These are phyloP conservation scores for Menura novaehollandiae DNA, from an alignment of 2,113 vertebrate species.

Conservation along the genomic window DNA sequence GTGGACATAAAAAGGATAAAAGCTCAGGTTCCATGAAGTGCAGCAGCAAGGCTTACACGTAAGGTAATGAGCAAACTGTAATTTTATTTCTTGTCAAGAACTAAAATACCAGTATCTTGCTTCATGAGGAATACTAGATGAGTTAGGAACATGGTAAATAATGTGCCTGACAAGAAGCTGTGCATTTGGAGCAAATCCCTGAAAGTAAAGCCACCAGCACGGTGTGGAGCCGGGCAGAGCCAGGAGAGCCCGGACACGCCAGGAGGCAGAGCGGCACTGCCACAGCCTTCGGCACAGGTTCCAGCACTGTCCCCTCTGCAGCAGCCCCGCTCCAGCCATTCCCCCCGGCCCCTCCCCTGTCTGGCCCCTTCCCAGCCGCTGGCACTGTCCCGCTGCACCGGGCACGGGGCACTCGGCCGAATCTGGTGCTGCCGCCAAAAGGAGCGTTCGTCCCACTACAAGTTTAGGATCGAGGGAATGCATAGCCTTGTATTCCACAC, in stretches of 20 bases:
- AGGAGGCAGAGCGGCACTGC: neutral
- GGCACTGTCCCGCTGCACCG: neutral
- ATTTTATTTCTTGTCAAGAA: neutral
- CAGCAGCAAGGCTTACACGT: neutral
- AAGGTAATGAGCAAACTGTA: neutral
- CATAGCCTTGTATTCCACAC: rapidly evolving
- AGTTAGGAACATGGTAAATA: neutral
- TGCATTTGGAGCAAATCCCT: rapidly evolving
- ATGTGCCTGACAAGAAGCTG: rapidly evolving
- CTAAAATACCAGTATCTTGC: neutral
- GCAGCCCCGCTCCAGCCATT: neutral
- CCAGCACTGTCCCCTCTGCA: neutral
- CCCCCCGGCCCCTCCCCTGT: neutral
- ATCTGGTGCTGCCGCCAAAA: slow-evolving; percentile 17
- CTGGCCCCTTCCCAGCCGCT: neutral
- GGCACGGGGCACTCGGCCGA: neutral
- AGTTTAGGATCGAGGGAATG: rapidly evolving
- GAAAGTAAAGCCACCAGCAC: neutral
- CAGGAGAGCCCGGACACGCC: rapidly evolving
- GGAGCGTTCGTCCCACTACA: neutral
- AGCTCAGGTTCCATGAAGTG: neutral
- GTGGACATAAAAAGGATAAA: neutral
- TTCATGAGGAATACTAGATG: neutral
- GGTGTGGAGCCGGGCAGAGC: neutral
- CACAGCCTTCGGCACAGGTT: neutral